Conservation (phyloP, 2,113 vertebrate species). For the Acrocephalus kingi region DNA sequence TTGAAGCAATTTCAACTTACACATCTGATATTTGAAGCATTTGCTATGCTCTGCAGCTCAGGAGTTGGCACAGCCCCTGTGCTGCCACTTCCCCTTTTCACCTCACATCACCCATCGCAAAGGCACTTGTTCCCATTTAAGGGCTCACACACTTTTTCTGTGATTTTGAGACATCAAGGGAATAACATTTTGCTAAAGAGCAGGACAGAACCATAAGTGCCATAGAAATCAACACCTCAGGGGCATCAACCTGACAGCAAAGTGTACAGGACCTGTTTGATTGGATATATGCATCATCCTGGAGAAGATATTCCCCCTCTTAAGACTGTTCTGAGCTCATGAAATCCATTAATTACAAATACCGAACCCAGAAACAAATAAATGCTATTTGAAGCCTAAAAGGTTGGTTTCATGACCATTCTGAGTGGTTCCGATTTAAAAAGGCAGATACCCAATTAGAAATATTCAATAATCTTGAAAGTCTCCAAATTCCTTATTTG, state of each 20-base stretch:
- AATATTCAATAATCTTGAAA: background rate
- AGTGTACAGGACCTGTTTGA: background rate
- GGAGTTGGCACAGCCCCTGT: background rate
- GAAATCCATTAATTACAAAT: background rate
- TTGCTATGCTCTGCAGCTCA: conserved; percentile 16
- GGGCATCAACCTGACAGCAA: background rate
- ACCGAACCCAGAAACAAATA: background rate
- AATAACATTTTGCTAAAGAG: background rate
- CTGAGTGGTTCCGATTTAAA: background rate
- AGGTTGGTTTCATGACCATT: background rate
- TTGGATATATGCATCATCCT: background rate
- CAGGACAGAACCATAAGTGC: background rate
- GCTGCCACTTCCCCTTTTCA: background rate
- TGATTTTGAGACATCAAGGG: background rate
- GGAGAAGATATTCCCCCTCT: background rate
- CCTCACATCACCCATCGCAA: background rate
- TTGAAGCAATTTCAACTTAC: background rate
- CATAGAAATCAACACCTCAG: background rate
- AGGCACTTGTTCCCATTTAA: background rate
- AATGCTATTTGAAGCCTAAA: background rate
- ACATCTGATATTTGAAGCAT: conserved; percentile 17
- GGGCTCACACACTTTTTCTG: background rate
- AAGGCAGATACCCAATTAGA: background rate
- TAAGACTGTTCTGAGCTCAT: background rate
- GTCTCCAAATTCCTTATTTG: conserved; percentile 65